Conservation (phyloP, 2,888 invertebrate species). For the Pachycephus smyrnensis region DNA sequence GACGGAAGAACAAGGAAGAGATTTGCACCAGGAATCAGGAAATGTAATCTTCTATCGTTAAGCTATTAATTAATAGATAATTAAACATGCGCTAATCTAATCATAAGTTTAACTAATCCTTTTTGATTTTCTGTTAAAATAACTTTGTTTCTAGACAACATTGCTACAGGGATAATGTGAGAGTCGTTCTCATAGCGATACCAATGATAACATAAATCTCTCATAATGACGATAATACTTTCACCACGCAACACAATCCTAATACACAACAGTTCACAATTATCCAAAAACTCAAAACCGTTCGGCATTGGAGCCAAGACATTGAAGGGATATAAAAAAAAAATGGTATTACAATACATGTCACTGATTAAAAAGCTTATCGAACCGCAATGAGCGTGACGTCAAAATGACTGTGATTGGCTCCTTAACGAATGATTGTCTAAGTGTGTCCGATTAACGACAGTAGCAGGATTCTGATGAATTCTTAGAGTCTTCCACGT, state of each 20-base stretch:
- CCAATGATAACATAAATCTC: not conserved
- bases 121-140: not conserved
- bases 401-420: too few relatives aligned
- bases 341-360: not conserved
- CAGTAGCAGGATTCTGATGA: not conserved
- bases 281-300: not conserved
- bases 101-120: not conserved
- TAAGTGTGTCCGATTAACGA: not conserved
- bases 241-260: not conserved
- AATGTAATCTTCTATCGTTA: not conserved
- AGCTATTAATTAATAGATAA: not conserved
- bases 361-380: not conserved
- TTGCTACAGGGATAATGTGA: not conserved
- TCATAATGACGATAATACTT: not conserved
- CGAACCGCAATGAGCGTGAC: not conserved
- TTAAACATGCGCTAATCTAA: not conserved
- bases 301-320: not conserved
- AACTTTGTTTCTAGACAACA: not conserved
- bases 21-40: not conserved
- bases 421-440: not conserved
- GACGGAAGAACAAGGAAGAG: not conserved
- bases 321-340: not conserved
- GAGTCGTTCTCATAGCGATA: not conserved
- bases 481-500: not conserved
- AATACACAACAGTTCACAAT: not conserved